Percentiles rank a stretch among this genome's conserved stretches.
These are phyloP conservation scores for Paracentrotus lividus DNA, from an alignment of 53 echinoderm and acorn worm genomes.

Conservation along the genomic window DNA sequence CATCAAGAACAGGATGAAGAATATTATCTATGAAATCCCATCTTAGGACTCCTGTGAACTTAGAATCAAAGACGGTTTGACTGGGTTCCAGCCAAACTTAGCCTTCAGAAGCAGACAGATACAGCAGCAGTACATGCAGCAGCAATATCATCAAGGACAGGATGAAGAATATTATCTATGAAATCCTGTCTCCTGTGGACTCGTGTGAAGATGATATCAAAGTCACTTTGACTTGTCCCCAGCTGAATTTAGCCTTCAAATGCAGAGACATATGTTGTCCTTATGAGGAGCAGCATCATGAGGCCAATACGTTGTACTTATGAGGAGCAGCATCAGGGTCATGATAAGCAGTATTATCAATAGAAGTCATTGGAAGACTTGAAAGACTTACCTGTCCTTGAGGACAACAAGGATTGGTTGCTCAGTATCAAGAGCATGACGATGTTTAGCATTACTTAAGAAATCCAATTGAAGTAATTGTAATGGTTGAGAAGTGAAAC, in stretches of 20 bases:
- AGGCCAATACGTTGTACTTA: too few species aligned
- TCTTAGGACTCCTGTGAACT: neutral
- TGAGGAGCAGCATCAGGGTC: too few species aligned
- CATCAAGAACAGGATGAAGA: constrained; percentile 47
- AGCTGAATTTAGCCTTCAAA: neutral
- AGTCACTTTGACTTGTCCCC: neutral
- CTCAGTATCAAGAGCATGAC: neutral
- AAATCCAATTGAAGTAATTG: too few species aligned
- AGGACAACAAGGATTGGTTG: too few species aligned
- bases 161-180: constrained; percentile 46
- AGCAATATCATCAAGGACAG: constrained; percentile 31
- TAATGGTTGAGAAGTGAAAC: neutral
- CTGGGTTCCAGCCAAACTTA: neutral
- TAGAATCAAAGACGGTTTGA: neutral
- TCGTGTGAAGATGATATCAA: neutral
- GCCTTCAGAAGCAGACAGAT: neutral
- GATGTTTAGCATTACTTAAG: neutral
- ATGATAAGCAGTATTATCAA: too few species aligned
- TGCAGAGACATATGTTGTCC: neutral
- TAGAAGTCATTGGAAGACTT: too few species aligned
- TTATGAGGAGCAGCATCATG: neutral
- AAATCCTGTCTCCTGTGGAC: too few species aligned
- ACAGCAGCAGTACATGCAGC: constrained; percentile 33
- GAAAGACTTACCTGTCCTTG: too few species aligned
- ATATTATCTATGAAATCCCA: constrained; percentile 58